phyloP scores from a whole-genome alignment of 2,113 vertebrate genomes.

The Mustela nigripes region DNA sequence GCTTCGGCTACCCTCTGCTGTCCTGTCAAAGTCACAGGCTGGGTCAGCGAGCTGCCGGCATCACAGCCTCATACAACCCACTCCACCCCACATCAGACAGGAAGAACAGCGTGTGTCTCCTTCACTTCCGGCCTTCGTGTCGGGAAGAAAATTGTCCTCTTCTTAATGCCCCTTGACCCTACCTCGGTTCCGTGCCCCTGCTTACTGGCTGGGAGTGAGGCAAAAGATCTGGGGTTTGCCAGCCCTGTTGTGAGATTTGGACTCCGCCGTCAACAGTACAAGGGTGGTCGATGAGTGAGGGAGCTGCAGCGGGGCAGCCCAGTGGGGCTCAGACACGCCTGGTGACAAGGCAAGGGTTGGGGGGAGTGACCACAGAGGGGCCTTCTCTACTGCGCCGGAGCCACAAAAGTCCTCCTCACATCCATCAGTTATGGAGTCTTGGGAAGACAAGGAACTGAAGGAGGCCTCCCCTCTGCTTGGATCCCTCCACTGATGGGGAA shows the following conservation, averaged over 20 bases:
- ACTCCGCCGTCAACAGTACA: too few relatives aligned
- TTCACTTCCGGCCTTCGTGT: fast-evolving
- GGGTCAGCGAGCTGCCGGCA: background rate
- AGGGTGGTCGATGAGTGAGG: background rate
- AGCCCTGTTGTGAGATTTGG: fast-evolving
- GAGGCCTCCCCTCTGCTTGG: background rate
- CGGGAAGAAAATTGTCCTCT: background rate
- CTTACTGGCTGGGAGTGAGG: too few relatives aligned
- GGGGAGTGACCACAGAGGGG: fast-evolving
- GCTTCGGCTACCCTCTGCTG: background rate
- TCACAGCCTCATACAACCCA: fast-evolving
- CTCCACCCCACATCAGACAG: too few relatives aligned
- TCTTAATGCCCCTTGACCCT: too few relatives aligned
- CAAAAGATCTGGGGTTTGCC: background rate
- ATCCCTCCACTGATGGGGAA: fast-evolving
- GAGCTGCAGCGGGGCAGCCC: background rate
- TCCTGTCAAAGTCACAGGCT: background rate
- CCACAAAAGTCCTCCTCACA: background rate
- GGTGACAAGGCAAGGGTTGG: background rate
- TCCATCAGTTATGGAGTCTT: background rate
- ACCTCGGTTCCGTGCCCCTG: background rate
- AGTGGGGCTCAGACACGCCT: fast-evolving
- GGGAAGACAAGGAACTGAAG: background rate
- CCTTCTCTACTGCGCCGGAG: background rate
- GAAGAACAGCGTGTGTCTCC: background rate